Percentiles rank a stretch among this genome's conserved stretches.
Evolutionary conservation across 2,113 vertebrate genomes (phyloP).

Genomic region (Taurulus bubalis): DNA sequence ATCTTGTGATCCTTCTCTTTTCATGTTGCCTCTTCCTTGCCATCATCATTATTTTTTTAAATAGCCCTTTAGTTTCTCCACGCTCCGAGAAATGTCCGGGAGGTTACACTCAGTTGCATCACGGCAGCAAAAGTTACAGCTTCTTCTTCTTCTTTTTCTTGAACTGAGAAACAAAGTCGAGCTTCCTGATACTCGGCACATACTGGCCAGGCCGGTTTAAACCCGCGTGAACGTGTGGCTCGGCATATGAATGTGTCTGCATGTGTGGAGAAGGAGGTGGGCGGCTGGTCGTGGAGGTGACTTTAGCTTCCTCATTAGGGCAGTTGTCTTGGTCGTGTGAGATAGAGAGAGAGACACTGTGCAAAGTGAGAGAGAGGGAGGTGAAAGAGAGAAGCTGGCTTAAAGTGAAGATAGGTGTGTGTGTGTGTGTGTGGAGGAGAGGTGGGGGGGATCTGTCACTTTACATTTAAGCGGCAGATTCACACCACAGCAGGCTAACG

Average conservation of each 20-base stretch:
- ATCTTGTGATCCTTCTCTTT: slow-evolving; percentile 32
- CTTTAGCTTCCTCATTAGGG: slow-evolving; percentile 53
- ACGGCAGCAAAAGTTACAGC: slow-evolving; percentile 32
- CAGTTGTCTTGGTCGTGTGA: slow-evolving; percentile 17
- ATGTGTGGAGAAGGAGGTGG: slow-evolving; percentile 3
- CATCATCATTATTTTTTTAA: slow-evolving; percentile 30
- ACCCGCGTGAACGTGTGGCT: not conserved
- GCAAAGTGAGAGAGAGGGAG: slow-evolving; percentile 38
- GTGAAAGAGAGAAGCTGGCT: slow-evolving; percentile 26
- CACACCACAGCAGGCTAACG: slow-evolving; percentile 72
- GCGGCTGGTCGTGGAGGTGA: slow-evolving; percentile 42
- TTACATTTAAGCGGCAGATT: slow-evolving; percentile 78
- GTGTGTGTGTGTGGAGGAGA: not conserved
- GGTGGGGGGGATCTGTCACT: slow-evolving; percentile 73
- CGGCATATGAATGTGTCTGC: slow-evolving; percentile 3
- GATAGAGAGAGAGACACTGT: slow-evolving; percentile 26
- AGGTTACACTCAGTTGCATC: slow-evolving; percentile 57
- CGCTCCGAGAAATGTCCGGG: slow-evolving; percentile 24
- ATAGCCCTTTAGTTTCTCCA: slow-evolving; percentile 41
- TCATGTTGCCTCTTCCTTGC: slow-evolving; percentile 17
- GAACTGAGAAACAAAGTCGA: slow-evolving; percentile 20
- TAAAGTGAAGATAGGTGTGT: not conserved
- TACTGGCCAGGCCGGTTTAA: not conserved
- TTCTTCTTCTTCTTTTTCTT: slow-evolving; percentile 8
- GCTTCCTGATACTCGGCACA: slow-evolving; percentile 23